Conservation (phyloP, 2,797 vertebrate genomes). For the Rhinoraja longicauda region DNA sequence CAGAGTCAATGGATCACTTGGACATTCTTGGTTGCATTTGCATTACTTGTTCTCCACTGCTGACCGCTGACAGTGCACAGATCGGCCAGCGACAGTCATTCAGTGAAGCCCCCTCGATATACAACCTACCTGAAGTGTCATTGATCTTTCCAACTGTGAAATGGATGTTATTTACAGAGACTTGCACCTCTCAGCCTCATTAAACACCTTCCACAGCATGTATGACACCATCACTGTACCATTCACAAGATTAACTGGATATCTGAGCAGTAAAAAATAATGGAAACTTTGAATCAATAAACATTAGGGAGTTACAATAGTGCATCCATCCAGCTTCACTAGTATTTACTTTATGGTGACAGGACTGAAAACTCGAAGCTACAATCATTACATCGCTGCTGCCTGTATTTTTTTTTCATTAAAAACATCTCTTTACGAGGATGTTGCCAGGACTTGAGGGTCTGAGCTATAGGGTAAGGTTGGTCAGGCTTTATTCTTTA, state of each 20-base stretch:
- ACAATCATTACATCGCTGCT: background rate
- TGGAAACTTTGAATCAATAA: background rate
- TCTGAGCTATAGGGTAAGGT: too few species aligned
- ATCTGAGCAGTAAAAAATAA: conserved; percentile 3
- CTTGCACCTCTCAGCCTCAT: conserved; percentile 33
- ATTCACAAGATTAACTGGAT: conserved; percentile 28
- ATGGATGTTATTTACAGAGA: conserved; percentile 21
- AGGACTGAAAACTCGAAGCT: background rate
- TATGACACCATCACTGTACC: background rate
- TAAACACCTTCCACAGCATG: conserved; percentile 11
- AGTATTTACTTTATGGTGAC: background rate
- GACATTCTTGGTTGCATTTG: background rate
- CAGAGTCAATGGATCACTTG: background rate
- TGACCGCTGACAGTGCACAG: background rate
- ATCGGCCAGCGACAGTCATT: background rate
- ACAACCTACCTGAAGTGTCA: conserved; percentile 3
- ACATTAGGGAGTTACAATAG: background rate
- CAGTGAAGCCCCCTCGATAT: background rate
- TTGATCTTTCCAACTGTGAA: background rate
- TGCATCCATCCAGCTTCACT: background rate
- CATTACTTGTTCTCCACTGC: background rate
- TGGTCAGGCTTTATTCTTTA: too few species aligned
- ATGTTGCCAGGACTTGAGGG: too few species aligned
- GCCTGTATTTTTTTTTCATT: background rate
- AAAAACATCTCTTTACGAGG: background rate